phyloP scores from a whole-genome alignment of 2,797 vertebrate species.

The Anas bahamensis region DNA sequence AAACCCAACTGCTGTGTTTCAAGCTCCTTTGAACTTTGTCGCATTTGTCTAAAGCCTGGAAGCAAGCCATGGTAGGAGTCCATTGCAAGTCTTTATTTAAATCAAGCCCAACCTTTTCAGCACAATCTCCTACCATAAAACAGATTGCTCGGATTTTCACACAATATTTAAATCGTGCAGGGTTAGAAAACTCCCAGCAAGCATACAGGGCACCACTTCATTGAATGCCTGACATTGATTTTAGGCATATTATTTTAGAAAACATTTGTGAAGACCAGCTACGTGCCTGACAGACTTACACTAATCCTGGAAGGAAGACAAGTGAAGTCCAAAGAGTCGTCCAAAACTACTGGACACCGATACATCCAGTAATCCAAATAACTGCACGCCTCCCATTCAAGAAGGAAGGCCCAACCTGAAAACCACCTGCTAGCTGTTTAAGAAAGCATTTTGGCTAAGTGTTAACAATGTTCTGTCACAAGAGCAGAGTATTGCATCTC shows the following conservation, averaged over 20 bases:
- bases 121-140: background rate
- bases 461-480: background rate
- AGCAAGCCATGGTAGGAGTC: background rate
- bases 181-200: background rate
- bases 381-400: background rate
- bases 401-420: background rate
- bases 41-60: background rate
- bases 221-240: background rate
- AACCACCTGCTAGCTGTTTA: background rate
- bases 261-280: background rate
- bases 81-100: background rate
- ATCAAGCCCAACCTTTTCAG: background rate
- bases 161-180: background rate
- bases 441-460: background rate
- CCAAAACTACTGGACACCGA: background rate
- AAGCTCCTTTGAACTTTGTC: background rate
- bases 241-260: background rate
- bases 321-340: background rate
- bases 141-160: background rate
- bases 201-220: fast-evolving
- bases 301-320: background rate
- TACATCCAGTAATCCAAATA: background rate
- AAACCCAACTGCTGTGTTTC: background rate
- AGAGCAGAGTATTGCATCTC: background rate
- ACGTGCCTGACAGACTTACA: background rate